These are phyloP conservation scores for Cyanoramphus novaezelandiae DNA, from an alignment of 2,113 vertebrate species.

Conservation along the genomic window DNA sequence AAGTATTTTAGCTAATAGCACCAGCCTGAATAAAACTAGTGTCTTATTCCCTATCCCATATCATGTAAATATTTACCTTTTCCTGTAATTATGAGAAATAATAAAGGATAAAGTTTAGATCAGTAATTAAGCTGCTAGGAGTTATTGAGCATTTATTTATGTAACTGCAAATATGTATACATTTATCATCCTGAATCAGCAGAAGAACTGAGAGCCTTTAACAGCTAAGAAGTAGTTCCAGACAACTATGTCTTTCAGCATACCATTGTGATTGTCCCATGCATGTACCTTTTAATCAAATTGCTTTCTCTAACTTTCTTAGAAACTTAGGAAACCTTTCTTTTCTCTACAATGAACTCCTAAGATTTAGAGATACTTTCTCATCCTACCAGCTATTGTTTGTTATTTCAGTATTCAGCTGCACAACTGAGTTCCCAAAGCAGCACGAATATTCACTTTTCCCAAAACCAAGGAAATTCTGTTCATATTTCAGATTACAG, in stretches of 20 bases:
- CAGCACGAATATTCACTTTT: not conserved
- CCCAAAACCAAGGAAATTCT: not conserved
- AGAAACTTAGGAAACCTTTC: not conserved
- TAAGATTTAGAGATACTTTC: not conserved
- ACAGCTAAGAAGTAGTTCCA: not conserved
- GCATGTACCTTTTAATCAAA: not conserved
- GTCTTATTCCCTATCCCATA: not conserved
- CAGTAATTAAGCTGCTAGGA: not conserved
- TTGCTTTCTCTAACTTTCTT: not conserved
- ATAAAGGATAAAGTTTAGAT: not conserved
- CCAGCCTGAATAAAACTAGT: not conserved
- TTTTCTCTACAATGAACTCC: not conserved
- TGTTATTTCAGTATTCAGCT: not conserved
- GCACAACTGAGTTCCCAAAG: not conserved
- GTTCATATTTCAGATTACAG: not conserved
- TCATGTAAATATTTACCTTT: not conserved
- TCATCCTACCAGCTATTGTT: not conserved
- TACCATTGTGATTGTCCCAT: not conserved
- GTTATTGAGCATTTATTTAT: not conserved
- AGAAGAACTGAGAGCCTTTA: not conserved
- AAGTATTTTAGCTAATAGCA: not conserved
- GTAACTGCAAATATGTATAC: not conserved
- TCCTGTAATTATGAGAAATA: not conserved
- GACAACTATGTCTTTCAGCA: not conserved
- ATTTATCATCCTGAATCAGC: not conserved